Base-by-base conservation (phyloP, 2,888 invertebrate species). In the Tetragnatha montana region DNA sequence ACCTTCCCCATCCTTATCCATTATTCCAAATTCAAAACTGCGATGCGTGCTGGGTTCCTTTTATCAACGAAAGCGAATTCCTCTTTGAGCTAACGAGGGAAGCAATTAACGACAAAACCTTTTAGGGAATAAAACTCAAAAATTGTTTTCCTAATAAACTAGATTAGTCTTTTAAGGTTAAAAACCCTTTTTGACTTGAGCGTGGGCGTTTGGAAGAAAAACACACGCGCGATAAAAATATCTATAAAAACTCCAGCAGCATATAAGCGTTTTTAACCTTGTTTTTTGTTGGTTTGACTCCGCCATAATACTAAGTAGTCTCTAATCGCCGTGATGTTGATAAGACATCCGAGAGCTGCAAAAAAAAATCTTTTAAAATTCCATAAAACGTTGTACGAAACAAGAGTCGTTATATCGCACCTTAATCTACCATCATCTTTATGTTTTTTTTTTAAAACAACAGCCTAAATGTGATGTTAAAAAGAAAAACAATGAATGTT, bases 231-330 rank as follows among this genome's bases (percentile, higher is more conserved):
- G 8, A 60, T 60, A 60, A 60, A 60, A 60, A 60, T 60, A 60
- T 17, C 6, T 60, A 60, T 60, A 60, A 60, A 60, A 60, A 60
- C 60, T 60, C 17, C 17, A 60, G 60, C 35, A 60, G 60, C 60
- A 4, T 60, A 60, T 60, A 60, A 60, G 17, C 60, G 60, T 76
- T 76, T 50, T 76, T 76, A 35, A 35, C 50, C 19, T 35, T 21
- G 0, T 50, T 76, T 76, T 50, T 17, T 50, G 19, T 17, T 76
- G n/a, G 50, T 50, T 76, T 76, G 22, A 70, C 70, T n/a, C 19
- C 69, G 81, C 49, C 81, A 81, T 81, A 81, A 81, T 68, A 22
- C 70, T 81, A 81, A 81, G 81, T 70, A 81, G 70, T 81, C 50
- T 81, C 81, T 81, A 81, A 81, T 81, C 81, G 47, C 17, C 68